phyloP scores from a whole-genome alignment of 2,888 invertebrate genomes.

The Vandiemenella viatica region DNA sequence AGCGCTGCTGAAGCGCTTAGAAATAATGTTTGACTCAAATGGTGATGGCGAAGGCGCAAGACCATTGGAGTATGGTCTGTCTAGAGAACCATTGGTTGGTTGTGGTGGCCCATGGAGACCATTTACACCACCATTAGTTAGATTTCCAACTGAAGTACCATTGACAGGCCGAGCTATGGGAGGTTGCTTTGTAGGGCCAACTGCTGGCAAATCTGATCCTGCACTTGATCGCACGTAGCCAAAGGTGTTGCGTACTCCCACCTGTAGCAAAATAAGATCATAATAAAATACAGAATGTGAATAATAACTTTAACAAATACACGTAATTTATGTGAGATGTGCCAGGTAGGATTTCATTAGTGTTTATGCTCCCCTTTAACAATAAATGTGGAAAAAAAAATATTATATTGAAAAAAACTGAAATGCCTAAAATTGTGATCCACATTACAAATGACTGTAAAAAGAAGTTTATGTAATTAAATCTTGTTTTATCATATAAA shows the following conservation, averaged over 20 bases:
- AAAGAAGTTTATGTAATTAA: too few species aligned
- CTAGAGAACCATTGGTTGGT: slow-evolving; percentile 38
- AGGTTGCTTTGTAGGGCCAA: slow-evolving; percentile 67
- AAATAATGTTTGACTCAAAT: slow-evolving; percentile 62
- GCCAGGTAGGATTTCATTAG: too few species aligned
- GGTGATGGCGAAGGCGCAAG: slow-evolving; percentile 54
- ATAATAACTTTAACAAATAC: too few species aligned
- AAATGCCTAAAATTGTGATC: too few species aligned
- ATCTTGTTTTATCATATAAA: too few species aligned
- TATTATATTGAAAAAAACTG: too few species aligned
- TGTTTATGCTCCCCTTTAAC: too few species aligned
- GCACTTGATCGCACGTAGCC: slow-evolving; percentile 86
- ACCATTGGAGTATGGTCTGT: slow-evolving; percentile 57
- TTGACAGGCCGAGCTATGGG: slow-evolving; percentile 69
- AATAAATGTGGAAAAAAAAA: too few species aligned
- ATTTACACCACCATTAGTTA: slow-evolving; percentile 52
- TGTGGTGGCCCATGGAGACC: slow-evolving; percentile 34
- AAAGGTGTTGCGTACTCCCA: slow-evolving; percentile 87
- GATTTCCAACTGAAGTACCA: slow-evolving; percentile 33
- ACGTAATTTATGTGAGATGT: too few species aligned
- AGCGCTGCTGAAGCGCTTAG: slow-evolving; percentile 67
- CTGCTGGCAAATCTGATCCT: slow-evolving; percentile 50
- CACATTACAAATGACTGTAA: too few species aligned
- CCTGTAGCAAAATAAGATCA: too few species aligned
- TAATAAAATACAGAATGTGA: too few species aligned